A percentile compares a stretch with the other conserved stretches of the same genome.
phyloP scores from a whole-genome alignment of 2,888 invertebrate genomes.

The Mactromeris polynyma region DNA sequence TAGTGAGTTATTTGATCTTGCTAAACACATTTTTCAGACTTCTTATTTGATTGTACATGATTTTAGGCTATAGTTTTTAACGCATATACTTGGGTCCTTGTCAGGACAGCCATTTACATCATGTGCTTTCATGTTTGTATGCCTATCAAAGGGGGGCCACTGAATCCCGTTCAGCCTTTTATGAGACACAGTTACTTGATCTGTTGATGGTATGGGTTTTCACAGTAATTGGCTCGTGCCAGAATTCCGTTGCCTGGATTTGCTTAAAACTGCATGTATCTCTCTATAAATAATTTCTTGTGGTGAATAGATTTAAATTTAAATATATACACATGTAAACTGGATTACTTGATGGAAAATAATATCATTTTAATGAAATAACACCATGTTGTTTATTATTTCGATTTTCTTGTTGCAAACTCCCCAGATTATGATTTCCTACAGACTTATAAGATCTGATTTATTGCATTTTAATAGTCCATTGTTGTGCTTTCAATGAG shows the following conservation, averaged over 20 bases:
- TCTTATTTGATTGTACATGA: too few species aligned
- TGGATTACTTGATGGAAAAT: background rate
- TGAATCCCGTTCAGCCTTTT: too few species aligned
- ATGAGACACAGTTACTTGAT: too few species aligned
- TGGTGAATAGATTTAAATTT: background rate
- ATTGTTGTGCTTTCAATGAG: background rate
- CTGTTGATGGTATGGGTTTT: too few species aligned
- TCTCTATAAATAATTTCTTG: background rate
- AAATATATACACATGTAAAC: conserved; percentile 10
- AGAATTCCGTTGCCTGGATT: background rate
- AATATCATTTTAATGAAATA: background rate
- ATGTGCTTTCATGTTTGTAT: too few species aligned
- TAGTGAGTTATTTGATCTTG: too few species aligned
- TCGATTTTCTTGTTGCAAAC: background rate
- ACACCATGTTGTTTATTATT: background rate
- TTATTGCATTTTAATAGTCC: background rate
- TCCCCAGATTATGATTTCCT: background rate
- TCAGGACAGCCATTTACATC: too few species aligned
- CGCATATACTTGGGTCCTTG: too few species aligned
- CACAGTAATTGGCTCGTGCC: too few species aligned
- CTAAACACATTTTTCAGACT: too few species aligned
- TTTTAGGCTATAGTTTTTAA: too few species aligned
- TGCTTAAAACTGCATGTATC: conserved; percentile 9
- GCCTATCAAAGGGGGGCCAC: too few species aligned
- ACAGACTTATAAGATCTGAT: background rate